These are phyloP conservation scores for Spilarctia lutea DNA, from an alignment of 2,888 invertebrate species.

Conservation along the genomic window DNA sequence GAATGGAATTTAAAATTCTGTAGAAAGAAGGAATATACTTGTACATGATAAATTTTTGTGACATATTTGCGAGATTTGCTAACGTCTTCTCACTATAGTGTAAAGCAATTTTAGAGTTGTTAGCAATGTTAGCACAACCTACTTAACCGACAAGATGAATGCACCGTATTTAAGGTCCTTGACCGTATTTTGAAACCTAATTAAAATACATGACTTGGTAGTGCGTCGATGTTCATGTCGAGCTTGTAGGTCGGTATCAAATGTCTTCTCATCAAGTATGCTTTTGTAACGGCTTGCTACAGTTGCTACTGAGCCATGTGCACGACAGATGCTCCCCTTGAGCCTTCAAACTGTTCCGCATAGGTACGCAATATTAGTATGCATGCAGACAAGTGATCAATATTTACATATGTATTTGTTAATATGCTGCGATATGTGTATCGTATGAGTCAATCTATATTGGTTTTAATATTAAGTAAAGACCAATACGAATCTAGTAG, in stretches of 20 bases:
- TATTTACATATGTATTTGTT: neutral
- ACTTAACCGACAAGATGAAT: conserved; percentile 51
- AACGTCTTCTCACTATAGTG: conserved; percentile 24
- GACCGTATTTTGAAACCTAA: conserved; percentile 66
- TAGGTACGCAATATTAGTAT: conserved; percentile 14
- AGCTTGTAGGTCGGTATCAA: conserved; percentile 63
- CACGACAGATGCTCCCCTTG: conserved; percentile 78
- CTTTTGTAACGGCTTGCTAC: conserved; percentile 64
- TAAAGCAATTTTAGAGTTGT: conserved; percentile 34
- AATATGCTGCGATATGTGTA: neutral
- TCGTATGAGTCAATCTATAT: too few species aligned
- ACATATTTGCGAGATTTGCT: conserved; percentile 27
- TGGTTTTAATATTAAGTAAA: too few species aligned
- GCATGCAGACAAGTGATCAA: conserved; percentile 7
- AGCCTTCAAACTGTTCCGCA: conserved; percentile 59
- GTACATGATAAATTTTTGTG: conserved; percentile 3
- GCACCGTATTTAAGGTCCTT: conserved; percentile 65
- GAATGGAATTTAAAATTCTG: conserved; percentile 31
- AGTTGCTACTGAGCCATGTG: conserved; percentile 76
- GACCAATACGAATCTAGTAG: too few species aligned
- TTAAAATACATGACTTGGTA: conserved; percentile 65
- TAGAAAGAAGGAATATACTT: conserved; percentile 17
- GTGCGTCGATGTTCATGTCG: conserved; percentile 62
- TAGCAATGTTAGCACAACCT: conserved; percentile 59
- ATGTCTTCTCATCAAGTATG: conserved; percentile 75